A percentile compares a stretch with the other conserved stretches of the same genome.
Conservation (phyloP, 2,888 invertebrate species). For the Phaonia tiefii region DNA sequence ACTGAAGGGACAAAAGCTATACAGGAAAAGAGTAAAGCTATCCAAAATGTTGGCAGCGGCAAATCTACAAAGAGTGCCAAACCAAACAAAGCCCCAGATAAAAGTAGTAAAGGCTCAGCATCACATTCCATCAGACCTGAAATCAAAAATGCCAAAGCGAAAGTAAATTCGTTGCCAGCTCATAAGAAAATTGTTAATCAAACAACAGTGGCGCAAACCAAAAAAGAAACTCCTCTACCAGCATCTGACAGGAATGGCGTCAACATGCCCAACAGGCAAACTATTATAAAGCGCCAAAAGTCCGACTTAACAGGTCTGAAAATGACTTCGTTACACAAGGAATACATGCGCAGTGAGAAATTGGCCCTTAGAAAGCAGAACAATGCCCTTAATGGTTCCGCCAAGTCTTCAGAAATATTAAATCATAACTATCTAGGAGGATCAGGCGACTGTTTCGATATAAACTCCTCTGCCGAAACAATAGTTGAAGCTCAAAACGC, state of each 20-base stretch:
- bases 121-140: conserved; percentile 73
- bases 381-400: conserved; percentile 46
- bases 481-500: conserved; percentile 69
- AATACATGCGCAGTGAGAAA: conserved; percentile 80
- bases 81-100: conserved; percentile 59
- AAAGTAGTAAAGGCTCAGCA: conserved; percentile 55
- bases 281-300: conserved; percentile 82
- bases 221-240: conserved; percentile 48
- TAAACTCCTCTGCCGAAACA: conserved; percentile 68
- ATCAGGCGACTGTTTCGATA: conserved; percentile 61
- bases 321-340: conserved; percentile 80
- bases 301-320: conserved; percentile 84
- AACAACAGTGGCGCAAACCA: neutral
- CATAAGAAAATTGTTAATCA: conserved; percentile 66
- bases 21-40: neutral
- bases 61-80: conserved; percentile 38
- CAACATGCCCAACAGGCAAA: conserved; percentile 69
- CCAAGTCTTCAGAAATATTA: conserved; percentile 64
- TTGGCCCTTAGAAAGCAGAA: conserved; percentile 71
- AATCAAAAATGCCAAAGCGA: conserved; percentile 79
- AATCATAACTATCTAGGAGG: conserved; percentile 55
- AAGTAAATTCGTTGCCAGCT: conserved; percentile 77
- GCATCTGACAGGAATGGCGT: conserved; percentile 32
- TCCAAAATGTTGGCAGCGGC: conserved; percentile 28
- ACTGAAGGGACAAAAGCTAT: conserved; percentile 53